Percentiles rank a stretch among this genome's conserved stretches.
These are phyloP conservation scores for Neosilurus mollespiculum DNA, from an alignment of 2,797 vertebrate species.

Conservation along the genomic window DNA sequence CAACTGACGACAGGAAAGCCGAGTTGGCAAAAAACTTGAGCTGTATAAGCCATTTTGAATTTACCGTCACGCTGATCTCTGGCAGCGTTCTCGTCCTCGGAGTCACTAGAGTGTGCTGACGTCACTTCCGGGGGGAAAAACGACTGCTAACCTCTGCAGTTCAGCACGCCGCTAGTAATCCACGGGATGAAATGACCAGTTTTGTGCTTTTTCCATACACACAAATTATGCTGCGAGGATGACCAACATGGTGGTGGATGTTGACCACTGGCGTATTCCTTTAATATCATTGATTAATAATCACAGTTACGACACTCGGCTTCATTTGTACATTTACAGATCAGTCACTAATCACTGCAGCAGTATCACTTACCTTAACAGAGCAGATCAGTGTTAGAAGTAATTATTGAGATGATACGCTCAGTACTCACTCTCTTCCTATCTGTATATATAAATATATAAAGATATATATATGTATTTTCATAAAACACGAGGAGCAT, in stretches of 20 bases:
- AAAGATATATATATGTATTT: background rate
- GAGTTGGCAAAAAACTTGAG: too few species aligned
- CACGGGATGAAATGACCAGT: too few species aligned
- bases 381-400: background rate
- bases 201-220: too few species aligned
- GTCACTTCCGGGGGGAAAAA: too few species aligned
- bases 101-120: too few species aligned
- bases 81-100: too few species aligned
- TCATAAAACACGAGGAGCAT: background rate
- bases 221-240: too few species aligned
- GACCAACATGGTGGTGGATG: background rate
- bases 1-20: too few species aligned
- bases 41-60: too few species aligned
- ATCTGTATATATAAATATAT: background rate
- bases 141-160: too few species aligned
- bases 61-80: too few species aligned
- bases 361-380: background rate
- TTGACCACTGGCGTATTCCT: background rate
- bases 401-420: background rate
- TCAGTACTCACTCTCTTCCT: background rate
- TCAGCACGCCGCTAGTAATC: too few species aligned
- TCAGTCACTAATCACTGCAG: background rate
- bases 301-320: background rate
- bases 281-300: background rate
- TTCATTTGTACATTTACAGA: background rate